phyloP scores from a whole-genome alignment of 1,140 invertebrate species.

The Meloidogyne floridensis region DNA sequence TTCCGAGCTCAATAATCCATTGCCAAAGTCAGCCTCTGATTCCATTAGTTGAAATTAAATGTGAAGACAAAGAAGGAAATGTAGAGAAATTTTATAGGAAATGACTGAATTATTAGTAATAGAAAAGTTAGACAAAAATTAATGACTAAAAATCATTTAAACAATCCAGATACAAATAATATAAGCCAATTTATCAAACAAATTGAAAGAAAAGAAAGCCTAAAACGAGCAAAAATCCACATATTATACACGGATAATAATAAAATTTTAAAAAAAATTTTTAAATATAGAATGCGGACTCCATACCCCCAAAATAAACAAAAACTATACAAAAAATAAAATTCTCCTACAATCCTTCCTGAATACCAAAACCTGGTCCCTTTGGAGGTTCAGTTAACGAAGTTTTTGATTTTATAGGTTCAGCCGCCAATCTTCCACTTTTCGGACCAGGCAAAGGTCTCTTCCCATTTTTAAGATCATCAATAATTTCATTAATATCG shows the following conservation, averaged over 20 bases:
- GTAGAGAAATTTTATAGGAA: no score
- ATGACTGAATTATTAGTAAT: no score
- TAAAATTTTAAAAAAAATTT: background rate
- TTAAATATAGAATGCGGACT: background rate
- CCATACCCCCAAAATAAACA: no score
- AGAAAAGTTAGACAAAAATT: no score
- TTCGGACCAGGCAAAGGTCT: conserved; percentile 86
- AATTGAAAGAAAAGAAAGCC: background rate
- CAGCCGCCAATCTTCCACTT: conserved; percentile 77
- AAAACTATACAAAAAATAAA: background rate
- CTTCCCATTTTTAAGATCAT: conserved; percentile 82
- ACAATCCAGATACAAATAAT: background rate
- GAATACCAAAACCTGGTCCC: conserved; percentile 85
- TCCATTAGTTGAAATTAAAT: conserved; percentile 35
- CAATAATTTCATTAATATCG: conserved; percentile 85
- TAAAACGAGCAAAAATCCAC: conserved; percentile 3
- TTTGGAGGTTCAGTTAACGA: conserved; percentile 82
- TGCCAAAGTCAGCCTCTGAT: conserved; percentile 47
- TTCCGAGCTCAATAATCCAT: conserved; percentile 35
- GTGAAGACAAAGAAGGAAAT: no score
- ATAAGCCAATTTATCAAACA: background rate
- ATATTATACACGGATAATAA: background rate
- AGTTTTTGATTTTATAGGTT: conserved; percentile 83
- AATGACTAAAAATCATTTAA: no score
- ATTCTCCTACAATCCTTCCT: conserved; percentile 77